A percentile compares a stretch with the other conserved stretches of the same genome.
These are phyloP conservation scores for Pinctada fucata DNA, from an alignment of 2,888 invertebrate genomes.

Conservation along the genomic window DNA sequence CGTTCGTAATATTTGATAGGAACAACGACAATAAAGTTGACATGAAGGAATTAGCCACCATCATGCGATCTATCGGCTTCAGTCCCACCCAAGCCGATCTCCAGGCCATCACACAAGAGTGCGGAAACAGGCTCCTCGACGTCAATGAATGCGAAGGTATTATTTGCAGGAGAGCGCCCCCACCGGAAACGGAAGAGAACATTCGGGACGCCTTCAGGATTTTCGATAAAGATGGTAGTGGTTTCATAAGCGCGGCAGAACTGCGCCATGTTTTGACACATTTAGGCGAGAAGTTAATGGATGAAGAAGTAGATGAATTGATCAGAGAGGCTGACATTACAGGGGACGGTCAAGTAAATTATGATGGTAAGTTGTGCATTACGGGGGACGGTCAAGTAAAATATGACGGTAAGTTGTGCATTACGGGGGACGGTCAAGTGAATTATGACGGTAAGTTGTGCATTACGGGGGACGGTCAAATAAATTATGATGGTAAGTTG, in stretches of 20 bases:
- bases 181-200: conserved; percentile 38
- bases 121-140: conserved; percentile 31
- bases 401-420: conserved; percentile 38
- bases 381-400: conserved; percentile 40
- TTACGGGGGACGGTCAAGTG: conserved; percentile 42
- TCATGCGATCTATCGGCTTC: conserved; percentile 44
- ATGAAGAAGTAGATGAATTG: conserved; percentile 45
- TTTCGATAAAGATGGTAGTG: conserved; percentile 46
- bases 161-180: conserved; percentile 27
- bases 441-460: conserved; percentile 37
- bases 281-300: conserved; percentile 37
- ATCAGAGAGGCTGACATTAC: conserved; percentile 44
- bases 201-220: conserved; percentile 41
- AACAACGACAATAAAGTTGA: conserved; percentile 41
- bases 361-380: conserved; percentile 30
- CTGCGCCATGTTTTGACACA: conserved; percentile 43
- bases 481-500: conserved; percentile 39
- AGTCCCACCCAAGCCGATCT: conserved; percentile 45
- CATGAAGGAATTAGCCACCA: conserved; percentile 36
- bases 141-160: conserved; percentile 25
- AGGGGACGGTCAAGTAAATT: conserved; percentile 42
- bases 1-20: conserved; percentile 44
- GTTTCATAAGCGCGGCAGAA: conserved; percentile 41
- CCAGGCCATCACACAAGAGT: conserved; percentile 35
- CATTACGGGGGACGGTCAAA: conserved; percentile 33